phyloP scores from a whole-genome alignment of 2,113 vertebrate species.

The Phaethon lepturus region DNA sequence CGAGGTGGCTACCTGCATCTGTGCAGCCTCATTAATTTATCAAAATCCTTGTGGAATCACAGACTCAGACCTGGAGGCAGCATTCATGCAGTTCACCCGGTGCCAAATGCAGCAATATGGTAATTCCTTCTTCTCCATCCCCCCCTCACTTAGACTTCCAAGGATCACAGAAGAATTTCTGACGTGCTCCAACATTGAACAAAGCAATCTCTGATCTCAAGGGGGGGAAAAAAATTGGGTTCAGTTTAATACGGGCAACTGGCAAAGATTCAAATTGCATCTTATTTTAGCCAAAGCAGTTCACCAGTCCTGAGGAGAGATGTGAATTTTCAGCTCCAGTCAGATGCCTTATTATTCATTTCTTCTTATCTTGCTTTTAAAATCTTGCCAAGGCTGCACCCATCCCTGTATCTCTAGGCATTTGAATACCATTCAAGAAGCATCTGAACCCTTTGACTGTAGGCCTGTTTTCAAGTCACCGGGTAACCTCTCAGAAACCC shows the following conservation, averaged over 20 bases:
- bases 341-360: conserved; percentile 51
- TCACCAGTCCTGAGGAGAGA: conserved; percentile 56
- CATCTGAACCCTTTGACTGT: neutral
- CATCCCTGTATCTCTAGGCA: conserved; percentile 42
- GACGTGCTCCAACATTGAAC: conserved; percentile 54
- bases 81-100: neutral
- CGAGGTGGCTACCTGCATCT: neutral
- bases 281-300: conserved; percentile 50
- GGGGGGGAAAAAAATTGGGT: neutral
- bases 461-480: neutral
- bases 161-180: conserved; percentile 57
- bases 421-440: conserved; percentile 10
- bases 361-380: conserved; percentile 47
- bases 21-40: neutral
- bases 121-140: neutral
- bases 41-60: neutral
- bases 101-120: conserved; percentile 36
- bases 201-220: conserved; percentile 63
- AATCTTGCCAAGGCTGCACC: conserved; percentile 67
- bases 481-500: conserved; percentile 21
- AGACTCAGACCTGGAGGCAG: neutral
- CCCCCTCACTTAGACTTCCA: neutral
- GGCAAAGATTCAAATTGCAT: conserved; percentile 55
- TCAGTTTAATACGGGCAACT: conserved; percentile 48
- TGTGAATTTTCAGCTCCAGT: conserved; percentile 46